A percentile compares a stretch with the other conserved stretches of the same genome.
These are phyloP conservation scores for Acrobasis suavella DNA, from an alignment of 2,888 invertebrate species.

Conservation along the genomic window DNA sequence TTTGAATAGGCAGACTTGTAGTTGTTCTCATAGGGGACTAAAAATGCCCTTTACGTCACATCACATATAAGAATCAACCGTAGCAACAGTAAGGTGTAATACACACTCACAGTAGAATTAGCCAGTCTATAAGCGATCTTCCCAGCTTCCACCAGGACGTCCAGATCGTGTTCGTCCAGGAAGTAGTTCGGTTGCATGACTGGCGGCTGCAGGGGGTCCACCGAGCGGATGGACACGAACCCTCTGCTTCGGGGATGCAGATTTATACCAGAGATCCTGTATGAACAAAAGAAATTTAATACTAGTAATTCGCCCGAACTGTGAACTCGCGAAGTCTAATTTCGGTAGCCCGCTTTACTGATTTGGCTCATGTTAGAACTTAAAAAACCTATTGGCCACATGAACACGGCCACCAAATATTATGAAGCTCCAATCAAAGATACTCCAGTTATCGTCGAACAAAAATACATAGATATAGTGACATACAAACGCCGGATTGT, in stretches of 20 bases:
- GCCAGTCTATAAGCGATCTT: slow-evolving; percentile 81
- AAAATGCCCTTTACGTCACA: too few relatives aligned
- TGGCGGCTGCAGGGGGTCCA: slow-evolving; percentile 87
- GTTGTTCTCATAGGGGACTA: too few relatives aligned
- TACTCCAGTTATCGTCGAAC: too few relatives aligned
- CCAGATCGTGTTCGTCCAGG: slow-evolving; percentile 84
- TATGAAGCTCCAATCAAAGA: too few relatives aligned
- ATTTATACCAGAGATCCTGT: slow-evolving; percentile 82
- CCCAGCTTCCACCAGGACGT: slow-evolving; percentile 84
- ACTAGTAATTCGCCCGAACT: too few relatives aligned
- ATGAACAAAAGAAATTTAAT: slow-evolving; percentile 11
- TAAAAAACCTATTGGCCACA: too few relatives aligned
- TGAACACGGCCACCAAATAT: too few relatives aligned
- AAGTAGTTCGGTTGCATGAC: slow-evolving; percentile 91
- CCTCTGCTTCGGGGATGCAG: slow-evolving; percentile 87
- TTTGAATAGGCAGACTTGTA: too few relatives aligned
- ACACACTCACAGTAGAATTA: slow-evolving; percentile 73
- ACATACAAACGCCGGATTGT: too few relatives aligned
- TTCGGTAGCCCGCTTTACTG: too few relatives aligned
- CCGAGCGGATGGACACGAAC: slow-evolving; percentile 83
- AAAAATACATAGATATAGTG: too few relatives aligned
- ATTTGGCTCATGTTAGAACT: too few relatives aligned
- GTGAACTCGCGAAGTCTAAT: neutral
- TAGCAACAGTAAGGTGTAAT: neutral
- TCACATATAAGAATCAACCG: neutral